Conservation (phyloP, 1,140 invertebrate genomes). For the Brachionus angularis region DNA sequence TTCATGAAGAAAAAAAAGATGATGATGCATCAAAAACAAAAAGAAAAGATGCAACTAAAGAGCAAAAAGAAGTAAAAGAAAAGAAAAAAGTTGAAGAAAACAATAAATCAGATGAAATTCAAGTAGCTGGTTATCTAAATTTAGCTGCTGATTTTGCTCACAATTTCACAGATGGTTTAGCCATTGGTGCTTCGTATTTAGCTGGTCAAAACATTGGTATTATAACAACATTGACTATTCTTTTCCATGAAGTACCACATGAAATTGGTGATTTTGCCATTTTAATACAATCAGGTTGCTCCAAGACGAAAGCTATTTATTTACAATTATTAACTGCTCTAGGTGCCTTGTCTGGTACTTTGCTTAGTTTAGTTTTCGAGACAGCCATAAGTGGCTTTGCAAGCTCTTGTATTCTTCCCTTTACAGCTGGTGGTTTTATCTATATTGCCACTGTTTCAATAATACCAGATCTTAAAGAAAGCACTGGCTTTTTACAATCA, state of each 20-base stretch:
- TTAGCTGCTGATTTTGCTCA: conserved; percentile 89
- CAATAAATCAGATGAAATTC: conserved; percentile 64
- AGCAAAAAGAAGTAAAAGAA: conserved; percentile 46
- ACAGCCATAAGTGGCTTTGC: conserved; percentile 64
- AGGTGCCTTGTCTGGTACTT: conserved; percentile 83
- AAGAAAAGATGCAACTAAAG: conserved; percentile 46
- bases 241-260: conserved; percentile 93
- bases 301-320: conserved; percentile 80
- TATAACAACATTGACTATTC: conserved; percentile 84
- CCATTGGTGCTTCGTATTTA: conserved; percentile 91
- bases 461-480: conserved; percentile 78
- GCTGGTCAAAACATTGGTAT: conserved; percentile 68
- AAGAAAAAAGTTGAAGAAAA: no score
- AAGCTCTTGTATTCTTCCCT: conserved; percentile 80
- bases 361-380: conserved; percentile 62
- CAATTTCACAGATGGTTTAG: conserved; percentile 93
- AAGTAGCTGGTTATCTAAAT: conserved; percentile 87
- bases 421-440: conserved; percentile 95
- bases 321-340: conserved; percentile 86
- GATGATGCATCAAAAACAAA: conserved; percentile 46
- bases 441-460: conserved; percentile 95
- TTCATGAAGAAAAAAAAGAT: conserved; percentile 45
- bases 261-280: conserved; percentile 98
- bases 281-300: conserved; percentile 85
- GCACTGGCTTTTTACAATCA: conserved; percentile 3